Evolutionary conservation across 2,113 vertebrate genomes (phyloP).

Genomic region (Hippopotamus amphibius): DNA sequence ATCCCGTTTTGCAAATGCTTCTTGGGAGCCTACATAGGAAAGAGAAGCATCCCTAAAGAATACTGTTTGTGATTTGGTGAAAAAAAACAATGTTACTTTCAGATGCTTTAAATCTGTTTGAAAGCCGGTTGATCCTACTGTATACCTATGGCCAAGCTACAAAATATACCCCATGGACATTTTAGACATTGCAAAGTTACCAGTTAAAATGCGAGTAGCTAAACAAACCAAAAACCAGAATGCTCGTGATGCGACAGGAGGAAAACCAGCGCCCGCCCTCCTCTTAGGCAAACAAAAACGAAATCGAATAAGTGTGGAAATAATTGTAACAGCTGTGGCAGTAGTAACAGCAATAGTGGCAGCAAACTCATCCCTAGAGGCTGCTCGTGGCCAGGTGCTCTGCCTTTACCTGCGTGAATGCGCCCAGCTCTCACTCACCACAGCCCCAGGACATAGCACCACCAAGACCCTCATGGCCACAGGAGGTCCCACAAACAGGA

Average conservation of each 20-base stretch:
- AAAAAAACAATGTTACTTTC: too few relatives aligned
- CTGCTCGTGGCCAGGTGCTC: rapidly evolving
- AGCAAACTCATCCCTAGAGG: rapidly evolving
- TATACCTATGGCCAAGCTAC: too few relatives aligned
- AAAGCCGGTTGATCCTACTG: too few relatives aligned
- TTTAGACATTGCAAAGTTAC: too few relatives aligned
- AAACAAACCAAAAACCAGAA: background rate
- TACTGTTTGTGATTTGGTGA: too few relatives aligned
- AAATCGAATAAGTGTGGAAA: rapidly evolving
- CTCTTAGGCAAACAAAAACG: rapidly evolving
- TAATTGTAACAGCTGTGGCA: rapidly evolving
- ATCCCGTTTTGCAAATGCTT: slow-evolving; percentile 97
- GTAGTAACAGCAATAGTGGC: rapidly evolving
- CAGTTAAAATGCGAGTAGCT: too few relatives aligned
- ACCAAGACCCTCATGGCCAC: rapidly evolving
- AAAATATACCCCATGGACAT: too few relatives aligned
- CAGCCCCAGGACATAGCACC: rapidly evolving
- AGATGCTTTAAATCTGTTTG: too few relatives aligned
- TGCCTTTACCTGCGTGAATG: rapidly evolving
- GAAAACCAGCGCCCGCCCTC: rapidly evolving
- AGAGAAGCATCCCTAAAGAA: background rate
- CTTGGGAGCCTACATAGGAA: slow-evolving; percentile 91
- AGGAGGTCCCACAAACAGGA: background rate
- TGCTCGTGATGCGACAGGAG: too few relatives aligned
- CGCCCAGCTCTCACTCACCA: rapidly evolving